phyloP scores from a whole-genome alignment of 1,140 invertebrate genomes.

The Liolophura sinensis region DNA sequence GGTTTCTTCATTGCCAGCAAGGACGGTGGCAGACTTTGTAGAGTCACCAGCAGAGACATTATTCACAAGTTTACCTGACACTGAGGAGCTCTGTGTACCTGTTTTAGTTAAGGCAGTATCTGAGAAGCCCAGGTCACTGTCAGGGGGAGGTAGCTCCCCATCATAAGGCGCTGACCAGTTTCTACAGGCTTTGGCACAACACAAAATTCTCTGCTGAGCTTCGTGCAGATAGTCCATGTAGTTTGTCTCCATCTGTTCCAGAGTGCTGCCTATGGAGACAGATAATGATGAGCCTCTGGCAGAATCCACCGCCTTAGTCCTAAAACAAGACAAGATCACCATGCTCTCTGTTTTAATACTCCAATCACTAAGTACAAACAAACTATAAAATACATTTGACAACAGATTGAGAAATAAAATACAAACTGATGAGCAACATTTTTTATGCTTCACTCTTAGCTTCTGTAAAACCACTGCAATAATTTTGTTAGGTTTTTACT shows the following conservation, averaged over 20 bases:
- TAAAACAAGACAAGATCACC: too few relatives aligned
- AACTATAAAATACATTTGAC: too few relatives aligned
- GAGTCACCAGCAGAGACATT: slow-evolving; percentile 6
- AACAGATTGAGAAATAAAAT: too few relatives aligned
- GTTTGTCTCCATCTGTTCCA: slow-evolving; percentile 36
- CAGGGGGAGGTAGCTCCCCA: slow-evolving; percentile 62
- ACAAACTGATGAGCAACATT: neutral
- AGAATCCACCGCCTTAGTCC: too few relatives aligned
- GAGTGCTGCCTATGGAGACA: slow-evolving; percentile 3
- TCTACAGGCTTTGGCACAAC: slow-evolving; percentile 72
- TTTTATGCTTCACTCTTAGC: neutral
- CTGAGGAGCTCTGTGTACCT: neutral
- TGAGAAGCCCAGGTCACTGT: slow-evolving; percentile 14
- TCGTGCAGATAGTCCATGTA: slow-evolving; percentile 71
- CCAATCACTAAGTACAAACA: too few relatives aligned
- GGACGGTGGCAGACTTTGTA: neutral
- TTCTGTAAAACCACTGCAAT: neutral
- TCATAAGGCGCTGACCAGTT: slow-evolving; percentile 80
- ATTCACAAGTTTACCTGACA: slow-evolving; percentile 5
- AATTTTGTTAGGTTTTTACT: neutral
- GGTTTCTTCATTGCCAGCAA: neutral
- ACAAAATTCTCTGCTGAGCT: slow-evolving; percentile 74
- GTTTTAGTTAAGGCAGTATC: neutral
- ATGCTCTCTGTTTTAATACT: too few relatives aligned
- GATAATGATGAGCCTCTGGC: too few relatives aligned